Evolutionary conservation across 2,888 invertebrate genomes (phyloP).

Genomic region (Heliconius sara): DNA sequence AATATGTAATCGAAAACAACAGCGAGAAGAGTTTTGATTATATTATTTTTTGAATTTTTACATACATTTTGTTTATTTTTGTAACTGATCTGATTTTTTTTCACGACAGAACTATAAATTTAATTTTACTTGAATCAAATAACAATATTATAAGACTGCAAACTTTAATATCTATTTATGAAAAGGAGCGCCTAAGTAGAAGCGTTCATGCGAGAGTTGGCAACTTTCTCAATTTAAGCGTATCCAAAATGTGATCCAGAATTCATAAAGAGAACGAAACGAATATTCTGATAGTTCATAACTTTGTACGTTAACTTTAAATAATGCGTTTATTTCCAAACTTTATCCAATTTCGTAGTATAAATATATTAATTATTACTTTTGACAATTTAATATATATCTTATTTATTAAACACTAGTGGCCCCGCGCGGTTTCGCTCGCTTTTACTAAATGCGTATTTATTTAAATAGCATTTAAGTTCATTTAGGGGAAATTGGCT

Average conservation of each 20-base stretch:
- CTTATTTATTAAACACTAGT: background rate
- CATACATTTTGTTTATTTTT: too few relatives aligned
- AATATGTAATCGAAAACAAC: too few relatives aligned
- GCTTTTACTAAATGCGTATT: too few relatives aligned
- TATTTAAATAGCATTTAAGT: too few relatives aligned
- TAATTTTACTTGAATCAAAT: background rate
- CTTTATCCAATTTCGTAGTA: background rate
- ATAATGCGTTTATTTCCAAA: conserved; percentile 7
- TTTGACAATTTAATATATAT: background rate
- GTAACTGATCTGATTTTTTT: too few relatives aligned
- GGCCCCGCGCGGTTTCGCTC: too few relatives aligned
- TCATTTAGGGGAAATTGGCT: too few relatives aligned
- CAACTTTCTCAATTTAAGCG: conserved; percentile 41
- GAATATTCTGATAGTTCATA: conserved; percentile 26
- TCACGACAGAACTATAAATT: background rate
- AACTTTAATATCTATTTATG: conserved; percentile 22
- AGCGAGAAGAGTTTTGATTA: too few relatives aligned
- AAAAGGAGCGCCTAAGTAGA: conserved; percentile 22
- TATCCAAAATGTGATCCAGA: conserved; percentile 24
- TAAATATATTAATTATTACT: background rate
- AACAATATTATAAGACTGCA: conserved; percentile 17
- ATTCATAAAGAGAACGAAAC: conserved; percentile 12
- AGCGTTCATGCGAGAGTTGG: conserved; percentile 39
- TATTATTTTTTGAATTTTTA: too few relatives aligned
- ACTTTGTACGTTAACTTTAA: conserved; percentile 16